Percentiles rank a stretch among this genome's conserved stretches.
Evolutionary conservation across 2,888 invertebrate genomes (phyloP).

Genomic region (Ophioninae sp.): DNA sequence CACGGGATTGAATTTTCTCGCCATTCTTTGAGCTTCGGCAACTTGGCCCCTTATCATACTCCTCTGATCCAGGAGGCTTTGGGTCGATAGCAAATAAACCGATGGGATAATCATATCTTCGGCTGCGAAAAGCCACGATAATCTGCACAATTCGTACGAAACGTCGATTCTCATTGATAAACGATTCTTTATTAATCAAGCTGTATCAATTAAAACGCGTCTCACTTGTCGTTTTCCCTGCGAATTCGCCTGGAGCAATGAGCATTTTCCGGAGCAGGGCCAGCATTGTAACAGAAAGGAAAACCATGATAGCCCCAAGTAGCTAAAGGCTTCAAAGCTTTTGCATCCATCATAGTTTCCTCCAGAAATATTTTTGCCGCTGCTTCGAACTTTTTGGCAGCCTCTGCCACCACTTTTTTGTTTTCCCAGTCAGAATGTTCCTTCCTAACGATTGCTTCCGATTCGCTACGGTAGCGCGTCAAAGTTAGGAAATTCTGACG

Average conservation of each 20-base stretch:
- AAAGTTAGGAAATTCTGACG: constrained; percentile 83
- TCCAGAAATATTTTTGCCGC: constrained; percentile 86
- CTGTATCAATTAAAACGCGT: neutral
- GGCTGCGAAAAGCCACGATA: constrained; percentile 86
- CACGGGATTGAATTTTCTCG: constrained; percentile 74
- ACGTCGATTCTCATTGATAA: neutral
- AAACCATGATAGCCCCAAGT: constrained; percentile 93
- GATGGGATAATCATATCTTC: constrained; percentile 88
- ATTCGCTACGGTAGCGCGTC: constrained; percentile 84
- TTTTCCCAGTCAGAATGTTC: constrained; percentile 85
- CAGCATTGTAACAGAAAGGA: constrained; percentile 91
- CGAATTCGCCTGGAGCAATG: constrained; percentile 83
- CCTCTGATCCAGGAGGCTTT: constrained; percentile 82
- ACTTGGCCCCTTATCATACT: constrained; percentile 85
- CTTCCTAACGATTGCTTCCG: constrained; percentile 84
- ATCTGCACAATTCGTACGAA: constrained; percentile 79
- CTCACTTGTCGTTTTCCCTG: constrained; percentile 86
- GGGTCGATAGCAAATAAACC: constrained; percentile 84
- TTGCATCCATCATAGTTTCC: constrained; percentile 85
- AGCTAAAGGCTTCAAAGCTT: constrained; percentile 85
- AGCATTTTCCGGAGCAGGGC: constrained; percentile 81
- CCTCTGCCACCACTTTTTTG: constrained; percentile 80
- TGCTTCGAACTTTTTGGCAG: constrained; percentile 85
- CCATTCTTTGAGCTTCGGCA: constrained; percentile 84
- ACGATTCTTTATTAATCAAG: neutral